Evolutionary conservation across 1,140 invertebrate species (phyloP).

Genomic region (Drosophila tani): DNA sequence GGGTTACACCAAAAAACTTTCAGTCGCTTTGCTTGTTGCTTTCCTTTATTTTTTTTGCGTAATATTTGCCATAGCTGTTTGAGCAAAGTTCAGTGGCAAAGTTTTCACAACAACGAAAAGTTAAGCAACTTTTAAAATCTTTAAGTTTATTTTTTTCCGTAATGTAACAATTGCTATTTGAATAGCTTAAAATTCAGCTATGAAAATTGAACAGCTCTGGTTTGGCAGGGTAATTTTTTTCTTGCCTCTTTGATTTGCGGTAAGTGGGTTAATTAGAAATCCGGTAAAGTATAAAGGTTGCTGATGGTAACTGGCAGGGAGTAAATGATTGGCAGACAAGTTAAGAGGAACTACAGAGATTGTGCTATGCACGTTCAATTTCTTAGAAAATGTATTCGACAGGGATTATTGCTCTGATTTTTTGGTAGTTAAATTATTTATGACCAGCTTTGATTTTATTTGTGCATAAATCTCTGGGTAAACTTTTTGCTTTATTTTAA

Average conservation of each 20-base stretch:
- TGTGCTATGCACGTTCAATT: neutral
- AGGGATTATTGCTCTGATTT: too few species aligned
- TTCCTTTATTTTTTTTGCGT: neutral
- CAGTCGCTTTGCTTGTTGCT: conserved; percentile 8
- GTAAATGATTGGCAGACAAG: conserved; percentile 12
- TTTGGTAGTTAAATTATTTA: neutral
- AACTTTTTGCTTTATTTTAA: too few species aligned
- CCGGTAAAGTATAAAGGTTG: neutral
- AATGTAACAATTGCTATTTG: neutral
- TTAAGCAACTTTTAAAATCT: conserved; percentile 26
- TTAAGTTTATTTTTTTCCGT: neutral
- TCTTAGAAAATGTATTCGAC: too few species aligned
- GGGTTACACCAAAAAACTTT: conserved; percentile 44
- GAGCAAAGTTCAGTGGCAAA: conserved; percentile 39
- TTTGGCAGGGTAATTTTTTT: neutral
- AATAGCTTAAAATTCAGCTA: conserved; percentile 23
- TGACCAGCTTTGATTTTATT: too few species aligned
- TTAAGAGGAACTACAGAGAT: neutral
- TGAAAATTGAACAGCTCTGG: conserved; percentile 3
- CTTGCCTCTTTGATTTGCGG: neutral
- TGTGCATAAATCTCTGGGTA: neutral
- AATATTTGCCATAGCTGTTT: conserved; percentile 37
- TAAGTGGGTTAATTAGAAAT: conserved; percentile 10
- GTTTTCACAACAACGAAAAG: conserved; percentile 35
- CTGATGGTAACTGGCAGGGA: neutral